Base-by-base conservation (phyloP, 2,888 invertebrate genomes). In the Chorisops tibialis region DNA sequence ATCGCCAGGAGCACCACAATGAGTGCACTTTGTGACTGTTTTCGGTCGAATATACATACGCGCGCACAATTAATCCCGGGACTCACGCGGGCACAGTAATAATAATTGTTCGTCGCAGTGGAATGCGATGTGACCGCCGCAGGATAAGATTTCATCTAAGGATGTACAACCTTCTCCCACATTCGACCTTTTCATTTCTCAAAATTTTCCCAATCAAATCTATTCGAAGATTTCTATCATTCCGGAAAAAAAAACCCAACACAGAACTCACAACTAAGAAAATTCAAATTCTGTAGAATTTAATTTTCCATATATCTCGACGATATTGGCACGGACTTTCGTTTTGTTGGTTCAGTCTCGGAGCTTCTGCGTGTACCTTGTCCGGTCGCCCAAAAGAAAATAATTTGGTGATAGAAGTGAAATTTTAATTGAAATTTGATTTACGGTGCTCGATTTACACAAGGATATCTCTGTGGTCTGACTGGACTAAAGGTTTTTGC, bases 401-500 rank as follows among this genome's bases (percentile, higher is more conserved):
- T 24, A 37, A 59, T 49, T 30, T 22, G 49, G 48, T 59, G 59
- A 59, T 59, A 49, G 49, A 59, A 65, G 61, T 18, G 63, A 61
- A 67, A 67, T 67, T 68, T 69, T 69, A 69, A 69, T 69, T 69
- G 69, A 69, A 69, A 67, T 68, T 69, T 69, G 69, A 69, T 69
- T 69, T 69, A 69, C 68, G 68, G 67, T 65, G 64, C 66, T 67
- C 67, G 66, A 67, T 68, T 68, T 66, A 63, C 65, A 66, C 59
- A 59, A 9, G 7, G 9, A 30, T n/a, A n/a, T n/a, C n/a, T n/a
- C n/a, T n/a, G 30, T 30, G 30, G n/a, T n/a, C n/a, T n/a, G 9
- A 30, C 30, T 30, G 30, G 30, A 30, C 30, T 9, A 30, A 30
- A 9, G 30, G 5, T 30, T 30, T 30, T 5, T 30, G 30, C n/a